phyloP scores from a whole-genome alignment of 2,113 vertebrate species.

The Silurus meridionalis region DNA sequence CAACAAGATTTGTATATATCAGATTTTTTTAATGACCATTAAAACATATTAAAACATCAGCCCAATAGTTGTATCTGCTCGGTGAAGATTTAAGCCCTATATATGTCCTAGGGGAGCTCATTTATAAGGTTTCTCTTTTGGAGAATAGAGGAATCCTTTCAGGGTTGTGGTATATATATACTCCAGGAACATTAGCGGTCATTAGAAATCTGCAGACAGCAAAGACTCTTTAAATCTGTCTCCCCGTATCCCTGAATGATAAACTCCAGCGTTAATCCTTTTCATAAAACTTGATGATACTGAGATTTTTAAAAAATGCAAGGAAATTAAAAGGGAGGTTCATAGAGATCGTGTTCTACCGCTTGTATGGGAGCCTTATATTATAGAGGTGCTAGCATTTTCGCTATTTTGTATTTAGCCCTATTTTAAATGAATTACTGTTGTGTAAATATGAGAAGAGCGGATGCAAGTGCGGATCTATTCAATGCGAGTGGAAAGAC shows the following conservation, averaged over 20 bases:
- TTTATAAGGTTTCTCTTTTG: conserved; percentile 17
- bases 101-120: conserved; percentile 10
- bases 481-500: too few species aligned
- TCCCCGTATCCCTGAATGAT: background rate
- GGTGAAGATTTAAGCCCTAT: background rate
- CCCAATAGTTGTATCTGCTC: background rate
- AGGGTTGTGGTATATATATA: background rate
- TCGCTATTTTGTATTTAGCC: too few species aligned
- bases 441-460: too few species aligned
- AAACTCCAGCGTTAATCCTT: background rate
- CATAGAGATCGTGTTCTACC: background rate
- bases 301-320: background rate
- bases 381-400: too few species aligned
- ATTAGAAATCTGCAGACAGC: conserved; percentile 11
- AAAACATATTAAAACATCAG: background rate
- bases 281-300: background rate
- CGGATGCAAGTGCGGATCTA: too few species aligned
- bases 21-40: background rate
- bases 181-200: background rate
- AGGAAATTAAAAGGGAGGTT: background rate
- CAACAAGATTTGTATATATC: too few species aligned
- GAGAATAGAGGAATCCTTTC: background rate
- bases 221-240: background rate
- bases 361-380: background rate
- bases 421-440: too few species aligned